Base-by-base conservation (phyloP, 64 coral and sea anemone genomes). In the Cladopsammia gracilis region DNA sequence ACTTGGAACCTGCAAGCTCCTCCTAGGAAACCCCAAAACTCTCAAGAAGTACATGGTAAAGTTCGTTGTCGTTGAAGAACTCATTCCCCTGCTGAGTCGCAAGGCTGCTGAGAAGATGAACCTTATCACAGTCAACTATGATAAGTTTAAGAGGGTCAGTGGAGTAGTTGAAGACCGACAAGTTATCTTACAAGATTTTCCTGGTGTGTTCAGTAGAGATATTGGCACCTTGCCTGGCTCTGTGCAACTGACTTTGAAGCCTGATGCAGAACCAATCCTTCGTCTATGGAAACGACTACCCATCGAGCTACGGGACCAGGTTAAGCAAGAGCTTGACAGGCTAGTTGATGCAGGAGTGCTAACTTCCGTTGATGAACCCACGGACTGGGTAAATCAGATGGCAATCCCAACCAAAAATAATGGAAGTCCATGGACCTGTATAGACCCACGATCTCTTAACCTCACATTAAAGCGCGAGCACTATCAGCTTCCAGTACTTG, bases 71-170 rank as follows among this genome's bases (percentile, higher is more conserved):
- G 76, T 94, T 20, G 71, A 95, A 56, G 87, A 95, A 2, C 73
- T 95, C 7, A 95, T 78, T 6, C 87, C 93, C 3, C 54, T 94
- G 64, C 60, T 94, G 49, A 94, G 92, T 64, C 48, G 85, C 16
- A 93, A 93, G 48, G 83, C 91, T 78, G 84, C 91, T 66, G 91
- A 93, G 75, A 69, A 86, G 83, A 93, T 93, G 92, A 93, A 93
- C 8, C 92, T 88, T 20, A 93, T 93, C 71, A 93, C 91, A 58
- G 76, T 94, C 15, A 94, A 94, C 16, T 94, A 94, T 73, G 75
- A 94, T 23, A 64, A 86, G 48, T 93, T 93, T 67, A 9, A 93
- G 47, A 80, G 68, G 14, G 25, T 93, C 8, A 67, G 61, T 76
- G 57, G 71, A 75, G 90, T 92, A 2, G 69, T 75, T 54, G 79